These are phyloP conservation scores for Nothoprocta perdicaria DNA, from an alignment of 2,113 vertebrate genomes.

Conservation along the genomic window DNA sequence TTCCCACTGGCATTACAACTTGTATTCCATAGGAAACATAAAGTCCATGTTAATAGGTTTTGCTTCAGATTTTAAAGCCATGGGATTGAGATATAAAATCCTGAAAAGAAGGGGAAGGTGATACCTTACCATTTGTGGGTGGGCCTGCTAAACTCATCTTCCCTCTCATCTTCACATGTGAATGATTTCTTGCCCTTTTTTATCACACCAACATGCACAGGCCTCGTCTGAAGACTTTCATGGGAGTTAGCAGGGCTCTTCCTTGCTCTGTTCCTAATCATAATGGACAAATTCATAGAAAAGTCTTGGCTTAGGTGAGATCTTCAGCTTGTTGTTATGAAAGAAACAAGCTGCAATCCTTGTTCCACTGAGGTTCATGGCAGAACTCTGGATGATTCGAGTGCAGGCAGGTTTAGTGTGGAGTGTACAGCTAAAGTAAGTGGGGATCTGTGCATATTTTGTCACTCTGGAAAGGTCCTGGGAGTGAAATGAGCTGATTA, in stretches of 20 bases:
- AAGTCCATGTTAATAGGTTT: slow-evolving; percentile 22
- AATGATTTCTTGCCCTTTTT: slow-evolving; percentile 32
- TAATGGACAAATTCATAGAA: not conserved
- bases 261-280: not conserved
- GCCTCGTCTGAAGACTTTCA: not conserved
- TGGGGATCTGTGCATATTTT: not conserved
- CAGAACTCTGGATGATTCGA: not conserved
- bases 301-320: slow-evolving; percentile 13
- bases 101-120: slow-evolving; percentile 3
- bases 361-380: not conserved
- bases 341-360: not conserved
- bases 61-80: slow-evolving; percentile 32
- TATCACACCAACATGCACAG: not conserved
- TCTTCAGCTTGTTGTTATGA: not conserved
- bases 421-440: not conserved
- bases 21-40: slow-evolving; percentile 5
- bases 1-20: not conserved
- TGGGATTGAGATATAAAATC: slow-evolving; percentile 9
- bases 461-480: not conserved
- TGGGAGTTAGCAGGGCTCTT: not conserved
- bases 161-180: slow-evolving; percentile 2
- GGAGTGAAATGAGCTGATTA: not conserved
- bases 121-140: not conserved
- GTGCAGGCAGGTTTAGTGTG: not conserved
- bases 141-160: slow-evolving; percentile 22